Evolutionary conservation across 1,140 invertebrate species (phyloP).

Genomic region (Papilio helenus): DNA sequence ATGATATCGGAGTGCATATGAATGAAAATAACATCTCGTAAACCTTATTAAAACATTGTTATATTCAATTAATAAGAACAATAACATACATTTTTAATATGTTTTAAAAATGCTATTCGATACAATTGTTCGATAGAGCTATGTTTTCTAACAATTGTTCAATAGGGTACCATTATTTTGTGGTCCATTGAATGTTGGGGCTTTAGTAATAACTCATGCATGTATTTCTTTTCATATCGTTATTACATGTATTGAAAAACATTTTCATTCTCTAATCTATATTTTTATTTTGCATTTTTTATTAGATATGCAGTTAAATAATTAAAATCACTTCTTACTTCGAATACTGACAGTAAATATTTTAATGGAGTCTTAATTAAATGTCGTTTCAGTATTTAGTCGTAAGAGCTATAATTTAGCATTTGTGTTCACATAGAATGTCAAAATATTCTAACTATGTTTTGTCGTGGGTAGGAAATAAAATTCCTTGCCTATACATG

Average conservation of each 20-base stretch:
- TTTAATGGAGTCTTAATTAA: too few species aligned
- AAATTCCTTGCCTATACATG: neutral
- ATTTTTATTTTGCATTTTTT: neutral
- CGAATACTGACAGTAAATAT: too few species aligned
- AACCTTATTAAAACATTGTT: too few species aligned
- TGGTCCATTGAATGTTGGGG: neutral
- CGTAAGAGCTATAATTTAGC: too few species aligned
- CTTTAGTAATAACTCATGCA: conserved; percentile 8
- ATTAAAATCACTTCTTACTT: too few species aligned
- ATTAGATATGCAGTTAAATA: too few species aligned
- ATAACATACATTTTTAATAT: neutral
- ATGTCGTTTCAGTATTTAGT: too few species aligned
- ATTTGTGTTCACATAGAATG: too few species aligned
- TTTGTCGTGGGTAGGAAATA: neutral
- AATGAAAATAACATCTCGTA: neutral
- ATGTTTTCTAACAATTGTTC: neutral
- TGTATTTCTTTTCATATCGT: neutral
- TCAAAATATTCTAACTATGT: too few species aligned
- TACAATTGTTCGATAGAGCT: neutral
- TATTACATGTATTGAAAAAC: neutral
- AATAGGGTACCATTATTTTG: conserved; percentile 1
- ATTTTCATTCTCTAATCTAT: neutral
- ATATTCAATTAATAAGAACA: too few species aligned
- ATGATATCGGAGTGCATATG: neutral
- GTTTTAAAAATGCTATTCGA: neutral